A percentile compares a stretch with the other conserved stretches of the same genome.
phyloP scores from a whole-genome alignment of 2,888 invertebrate genomes.

The Drosophila monieri region DNA sequence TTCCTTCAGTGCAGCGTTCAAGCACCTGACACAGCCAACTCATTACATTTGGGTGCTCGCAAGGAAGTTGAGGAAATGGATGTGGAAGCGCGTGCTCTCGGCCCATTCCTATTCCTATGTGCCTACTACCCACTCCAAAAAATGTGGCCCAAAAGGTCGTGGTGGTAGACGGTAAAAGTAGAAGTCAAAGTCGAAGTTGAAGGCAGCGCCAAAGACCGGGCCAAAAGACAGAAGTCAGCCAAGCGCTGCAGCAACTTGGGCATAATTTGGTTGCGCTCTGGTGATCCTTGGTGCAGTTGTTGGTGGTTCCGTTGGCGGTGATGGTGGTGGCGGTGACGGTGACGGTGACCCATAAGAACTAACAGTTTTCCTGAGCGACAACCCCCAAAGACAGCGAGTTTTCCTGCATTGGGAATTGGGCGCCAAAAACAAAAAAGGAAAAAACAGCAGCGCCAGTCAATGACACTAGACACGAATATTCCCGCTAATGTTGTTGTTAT shows the following conservation, averaged over 20 bases:
- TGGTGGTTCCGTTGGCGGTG: slow-evolving; percentile 15
- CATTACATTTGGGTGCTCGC: slow-evolving; percentile 66
- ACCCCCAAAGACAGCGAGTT: slow-evolving; percentile 63
- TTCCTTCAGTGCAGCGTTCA: slow-evolving; percentile 32
- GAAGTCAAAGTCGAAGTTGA: slow-evolving; percentile 32
- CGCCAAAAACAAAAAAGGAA: slow-evolving; percentile 56
- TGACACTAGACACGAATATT: slow-evolving; percentile 49
- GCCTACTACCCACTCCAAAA: neutral
- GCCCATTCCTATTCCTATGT: slow-evolving; percentile 37
- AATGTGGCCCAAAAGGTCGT: slow-evolving; percentile 29
- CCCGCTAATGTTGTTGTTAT: slow-evolving; percentile 9
- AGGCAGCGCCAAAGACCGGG: slow-evolving; percentile 30
- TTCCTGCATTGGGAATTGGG: slow-evolving; percentile 62
- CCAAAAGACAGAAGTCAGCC: slow-evolving; percentile 52
- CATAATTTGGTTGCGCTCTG: slow-evolving; percentile 77
- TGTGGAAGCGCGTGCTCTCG: slow-evolving; percentile 67
- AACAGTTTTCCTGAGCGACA: slow-evolving; percentile 70
- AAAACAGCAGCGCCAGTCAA: slow-evolving; percentile 55
- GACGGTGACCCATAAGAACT: slow-evolving; percentile 56
- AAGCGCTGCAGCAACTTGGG: slow-evolving; percentile 65
- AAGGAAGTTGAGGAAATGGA: slow-evolving; percentile 66
- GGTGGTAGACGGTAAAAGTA: slow-evolving; percentile 9
- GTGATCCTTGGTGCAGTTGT: slow-evolving; percentile 37
- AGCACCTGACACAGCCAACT: slow-evolving; percentile 74
- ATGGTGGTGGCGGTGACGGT: slow-evolving; percentile 26